Percentiles rank a stretch among this genome's conserved stretches.
Evolutionary conservation across 2,797 vertebrate species (phyloP).

Genomic region (Steatocranus sp.): DNA sequence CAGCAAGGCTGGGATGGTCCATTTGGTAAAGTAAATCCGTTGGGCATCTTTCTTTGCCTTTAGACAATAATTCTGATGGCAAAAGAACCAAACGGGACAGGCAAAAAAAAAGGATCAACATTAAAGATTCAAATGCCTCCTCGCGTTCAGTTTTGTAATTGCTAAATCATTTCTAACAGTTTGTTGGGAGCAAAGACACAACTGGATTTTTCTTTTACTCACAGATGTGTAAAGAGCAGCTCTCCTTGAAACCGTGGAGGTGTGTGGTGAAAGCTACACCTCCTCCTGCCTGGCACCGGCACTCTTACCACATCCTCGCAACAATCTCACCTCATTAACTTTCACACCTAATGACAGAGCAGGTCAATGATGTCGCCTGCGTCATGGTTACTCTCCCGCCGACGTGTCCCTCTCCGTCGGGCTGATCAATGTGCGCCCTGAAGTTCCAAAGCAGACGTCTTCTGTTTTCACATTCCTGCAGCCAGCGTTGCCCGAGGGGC

Average conservation of each 20-base stretch:
- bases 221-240: background rate
- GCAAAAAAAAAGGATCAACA: too few species aligned
- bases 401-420: background rate
- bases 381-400: background rate
- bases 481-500: background rate
- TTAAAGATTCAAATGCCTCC: background rate
- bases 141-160: background rate
- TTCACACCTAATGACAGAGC: background rate
- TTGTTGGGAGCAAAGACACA: background rate
- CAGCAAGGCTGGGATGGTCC: too few species aligned
- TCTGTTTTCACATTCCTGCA: constrained; percentile 47
- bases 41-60: too few species aligned
- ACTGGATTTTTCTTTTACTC: background rate
- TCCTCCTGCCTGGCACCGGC: background rate
- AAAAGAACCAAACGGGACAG: too few species aligned
- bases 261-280: background rate
- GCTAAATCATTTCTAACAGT: background rate
- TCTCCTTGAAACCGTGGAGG: background rate
- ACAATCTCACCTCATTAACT: background rate
- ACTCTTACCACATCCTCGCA: background rate
- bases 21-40: too few species aligned
- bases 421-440: constrained; percentile 23
- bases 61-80: too few species aligned
- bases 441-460: constrained; percentile 7
- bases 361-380: constrained; percentile 4